Conservation (phyloP, 2,888 invertebrate genomes). For the Lasiommata megera region DNA sequence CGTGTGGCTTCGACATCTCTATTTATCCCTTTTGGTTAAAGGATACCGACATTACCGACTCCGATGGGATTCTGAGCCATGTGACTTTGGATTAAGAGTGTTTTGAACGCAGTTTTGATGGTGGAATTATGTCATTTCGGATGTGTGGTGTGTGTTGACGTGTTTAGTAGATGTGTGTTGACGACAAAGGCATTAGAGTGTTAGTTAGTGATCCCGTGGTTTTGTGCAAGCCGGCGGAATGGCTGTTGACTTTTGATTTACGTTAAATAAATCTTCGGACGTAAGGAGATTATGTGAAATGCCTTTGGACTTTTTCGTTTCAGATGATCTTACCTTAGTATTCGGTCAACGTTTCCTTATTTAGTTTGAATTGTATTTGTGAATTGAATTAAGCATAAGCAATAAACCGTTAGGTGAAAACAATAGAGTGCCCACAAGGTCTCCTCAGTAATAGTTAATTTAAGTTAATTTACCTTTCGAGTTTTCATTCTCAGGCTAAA, state of each 20-base stretch:
- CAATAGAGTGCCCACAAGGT: too few species aligned
- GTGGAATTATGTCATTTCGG: conserved; percentile 22
- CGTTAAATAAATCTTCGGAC: conserved; percentile 57
- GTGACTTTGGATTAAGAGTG: not conserved
- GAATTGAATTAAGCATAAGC: too few species aligned
- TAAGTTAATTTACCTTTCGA: too few species aligned
- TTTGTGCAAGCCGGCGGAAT: conserved; percentile 63
- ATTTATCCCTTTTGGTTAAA: conserved; percentile 71
- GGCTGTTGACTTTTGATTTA: conserved; percentile 65
- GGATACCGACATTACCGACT: conserved; percentile 53
- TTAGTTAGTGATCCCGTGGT: conserved; percentile 67
- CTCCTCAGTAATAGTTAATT: too few species aligned
- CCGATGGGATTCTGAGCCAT: conserved; percentile 23
- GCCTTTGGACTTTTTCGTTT: conserved; percentile 28
- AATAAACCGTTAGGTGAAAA: too few species aligned
- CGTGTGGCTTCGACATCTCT: conserved; percentile 71
- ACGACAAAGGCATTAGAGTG: conserved; percentile 75
- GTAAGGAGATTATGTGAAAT: conserved; percentile 58
- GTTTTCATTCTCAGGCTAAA: too few species aligned
- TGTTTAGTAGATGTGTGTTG: conserved; percentile 68
- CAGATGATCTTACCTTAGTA: not conserved
- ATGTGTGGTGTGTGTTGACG: conserved; percentile 26
- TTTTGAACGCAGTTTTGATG: not conserved
- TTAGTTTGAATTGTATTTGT: not conserved
- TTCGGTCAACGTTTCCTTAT: not conserved